Base-by-base conservation (phyloP, 2,797 vertebrate species). In the Platyrinchus mystaceus region DNA sequence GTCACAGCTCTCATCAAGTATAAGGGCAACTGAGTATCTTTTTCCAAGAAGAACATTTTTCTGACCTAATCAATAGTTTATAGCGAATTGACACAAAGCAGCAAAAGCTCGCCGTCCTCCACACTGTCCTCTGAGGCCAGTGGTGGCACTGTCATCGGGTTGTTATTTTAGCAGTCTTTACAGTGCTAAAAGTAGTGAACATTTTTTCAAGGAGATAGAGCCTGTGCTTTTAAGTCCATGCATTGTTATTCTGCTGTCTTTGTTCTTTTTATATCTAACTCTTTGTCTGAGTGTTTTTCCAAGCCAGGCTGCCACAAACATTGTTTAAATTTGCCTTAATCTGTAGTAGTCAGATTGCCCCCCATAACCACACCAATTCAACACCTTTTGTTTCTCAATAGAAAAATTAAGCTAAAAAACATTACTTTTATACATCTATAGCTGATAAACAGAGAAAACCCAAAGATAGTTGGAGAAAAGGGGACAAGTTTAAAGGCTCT, bases 121-220 rank as follows among this genome's bases (percentile, higher is more conserved):
- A 4, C 8, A 17, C 24, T 41, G 21, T 36, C 39, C 21, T 37
- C 46, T 18, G 47, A 44, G 56, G 44, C 47, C 43, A 50, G 47
- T 0, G 0, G 46, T 0, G 3, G n/a, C 49, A 59, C 34, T 41
- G 34, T 2, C 1, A 13, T 12, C 0, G 2, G 6, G 19, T 4
- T 53, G 21, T 56, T 93, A 68, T 64, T 92, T 84, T 91, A 83
- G 63, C 44, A 10, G 22, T 4, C 14, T 46, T 79, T 69, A 19
- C 28, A 55, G n/a, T 21, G 28, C n/a, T 64, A 41, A 64, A 91
- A 68, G 67, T 17, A 74, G n/a, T 0, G 2, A 71, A 28, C 9
- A 8, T 75, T 78, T 86, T 46, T 83, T 68, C 34, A 44, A 76
- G 55, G 47, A 66, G 13, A 52, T 7, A 13, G 24, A 88, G 44